Conservation (phyloP, 2,113 vertebrate species). For the Calidris pygmaea region DNA sequence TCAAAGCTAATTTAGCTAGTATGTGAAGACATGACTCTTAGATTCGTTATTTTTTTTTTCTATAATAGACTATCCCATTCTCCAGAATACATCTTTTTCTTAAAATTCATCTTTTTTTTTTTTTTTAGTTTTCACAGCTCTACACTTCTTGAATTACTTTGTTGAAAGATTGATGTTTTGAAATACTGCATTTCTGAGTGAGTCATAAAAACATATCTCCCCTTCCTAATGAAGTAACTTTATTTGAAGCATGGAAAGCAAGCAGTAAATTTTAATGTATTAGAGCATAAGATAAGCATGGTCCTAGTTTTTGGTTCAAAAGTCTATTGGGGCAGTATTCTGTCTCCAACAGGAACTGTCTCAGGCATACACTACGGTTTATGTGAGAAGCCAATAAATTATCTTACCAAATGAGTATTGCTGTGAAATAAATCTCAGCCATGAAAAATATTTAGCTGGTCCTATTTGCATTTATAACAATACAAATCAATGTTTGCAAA, state of each 20-base stretch:
- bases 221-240: conserved; percentile 24
- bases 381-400: neutral
- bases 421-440: neutral
- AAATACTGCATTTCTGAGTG: neutral
- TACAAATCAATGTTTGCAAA: neutral
- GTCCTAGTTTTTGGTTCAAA: neutral
- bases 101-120: neutral
- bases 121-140: conserved; percentile 6
- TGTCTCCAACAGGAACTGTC: neutral
- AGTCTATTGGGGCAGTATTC: neutral
- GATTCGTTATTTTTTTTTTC: neutral
- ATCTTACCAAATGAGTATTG: neutral
- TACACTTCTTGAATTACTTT: neutral
- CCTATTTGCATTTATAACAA: neutral
- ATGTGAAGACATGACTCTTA: neutral
- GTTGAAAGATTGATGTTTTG: neutral
- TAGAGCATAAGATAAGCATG: neutral
- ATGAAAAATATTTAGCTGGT: neutral
- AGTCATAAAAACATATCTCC: neutral
- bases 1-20: neutral
- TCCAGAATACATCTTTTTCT: neutral
- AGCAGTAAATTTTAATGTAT: conserved; percentile 10
- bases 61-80: neutral
- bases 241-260: neutral
- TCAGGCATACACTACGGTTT: neutral